phyloP scores from a whole-genome alignment of 2,888 invertebrate species.

The Lomographa bimaculata region DNA sequence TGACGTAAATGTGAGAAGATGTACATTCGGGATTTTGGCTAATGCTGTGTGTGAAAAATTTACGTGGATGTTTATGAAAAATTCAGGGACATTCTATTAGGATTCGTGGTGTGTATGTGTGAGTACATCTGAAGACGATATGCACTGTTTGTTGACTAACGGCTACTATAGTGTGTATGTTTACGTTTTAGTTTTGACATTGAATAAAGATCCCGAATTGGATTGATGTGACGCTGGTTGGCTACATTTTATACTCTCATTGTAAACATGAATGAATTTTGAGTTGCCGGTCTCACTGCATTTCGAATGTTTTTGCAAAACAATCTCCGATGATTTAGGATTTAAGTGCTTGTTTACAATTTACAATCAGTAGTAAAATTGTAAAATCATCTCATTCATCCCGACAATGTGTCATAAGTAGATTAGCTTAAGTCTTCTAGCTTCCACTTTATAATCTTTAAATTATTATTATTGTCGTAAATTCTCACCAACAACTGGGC shows the following conservation, averaged over 20 bases:
- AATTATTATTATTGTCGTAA: too few species aligned
- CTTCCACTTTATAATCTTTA: too few species aligned
- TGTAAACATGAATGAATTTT: conserved; percentile 56
- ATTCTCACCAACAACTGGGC: conserved; percentile 16
- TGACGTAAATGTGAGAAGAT: conserved; percentile 44
- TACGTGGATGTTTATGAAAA: conserved; percentile 47
- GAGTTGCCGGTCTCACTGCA: conserved; percentile 34
- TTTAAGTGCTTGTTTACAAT: conserved; percentile 28
- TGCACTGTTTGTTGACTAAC: conserved; percentile 64
- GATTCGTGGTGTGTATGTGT: conserved; percentile 34
- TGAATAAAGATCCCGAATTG: conserved; percentile 70
- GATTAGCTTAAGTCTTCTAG: conserved; percentile 5
- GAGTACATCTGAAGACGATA: conserved; percentile 45
- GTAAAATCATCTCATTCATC: conserved; percentile 26
- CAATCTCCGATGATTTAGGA: conserved; percentile 23
- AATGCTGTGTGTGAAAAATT: conserved; percentile 48
- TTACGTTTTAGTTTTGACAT: conserved; percentile 76
- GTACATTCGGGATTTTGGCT: conserved; percentile 47
- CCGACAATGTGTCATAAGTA: conserved; percentile 7
- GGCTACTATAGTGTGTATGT: conserved; percentile 55
- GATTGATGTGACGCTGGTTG: conserved; percentile 62
- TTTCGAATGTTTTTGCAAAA: conserved; percentile 30
- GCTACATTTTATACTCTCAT: conserved; percentile 54
- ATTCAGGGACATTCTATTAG: conserved; percentile 51
- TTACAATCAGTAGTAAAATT: conserved; percentile 27